Evolutionary conservation across 2,113 vertebrate species (phyloP).

Genomic region (Platichthys stellatus): DNA sequence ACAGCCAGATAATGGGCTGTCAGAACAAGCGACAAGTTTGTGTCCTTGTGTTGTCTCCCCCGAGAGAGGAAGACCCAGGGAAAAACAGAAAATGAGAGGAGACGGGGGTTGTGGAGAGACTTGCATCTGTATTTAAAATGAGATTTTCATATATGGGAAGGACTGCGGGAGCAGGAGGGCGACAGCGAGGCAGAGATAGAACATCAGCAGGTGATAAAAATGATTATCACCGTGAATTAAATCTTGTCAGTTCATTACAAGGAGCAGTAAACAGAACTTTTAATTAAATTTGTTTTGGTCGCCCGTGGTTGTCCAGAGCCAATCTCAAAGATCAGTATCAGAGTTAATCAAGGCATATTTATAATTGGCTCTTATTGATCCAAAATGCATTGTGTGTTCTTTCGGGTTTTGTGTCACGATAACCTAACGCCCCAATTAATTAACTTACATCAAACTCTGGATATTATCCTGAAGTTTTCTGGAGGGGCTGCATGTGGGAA

Average conservation of each 20-base stretch:
- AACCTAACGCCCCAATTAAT: not conserved
- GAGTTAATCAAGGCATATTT: slow-evolving; percentile 16
- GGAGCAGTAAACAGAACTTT: slow-evolving; percentile 26
- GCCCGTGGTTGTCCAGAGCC: not conserved
- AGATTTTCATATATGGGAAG: slow-evolving; percentile 65
- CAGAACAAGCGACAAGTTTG: slow-evolving; percentile 82
- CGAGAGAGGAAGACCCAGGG: slow-evolving; percentile 50
- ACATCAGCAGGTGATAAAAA: slow-evolving; percentile 63
- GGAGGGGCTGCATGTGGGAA: no score
- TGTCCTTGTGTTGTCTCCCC: slow-evolving; percentile 76
- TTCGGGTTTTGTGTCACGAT: not conserved
- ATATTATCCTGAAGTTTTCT: no score
- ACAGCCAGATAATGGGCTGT: slow-evolving; percentile 85
- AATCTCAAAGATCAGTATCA: slow-evolving; percentile 14
- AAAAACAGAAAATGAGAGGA: slow-evolving; percentile 51
- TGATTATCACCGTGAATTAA: slow-evolving; percentile 9
- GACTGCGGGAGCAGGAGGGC: slow-evolving; percentile 15
- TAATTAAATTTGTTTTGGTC: slow-evolving; percentile 32
- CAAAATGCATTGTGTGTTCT: not conserved
- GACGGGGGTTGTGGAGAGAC: slow-evolving; percentile 17
- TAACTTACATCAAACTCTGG: no score
- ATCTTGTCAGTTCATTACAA: slow-evolving; percentile 17
- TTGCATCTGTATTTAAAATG: slow-evolving; percentile 55
- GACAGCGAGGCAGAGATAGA: not conserved
- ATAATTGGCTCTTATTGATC: not conserved